A percentile compares a stretch with the other conserved stretches of the same genome.
These are phyloP conservation scores for Aphelinus certus DNA, from an alignment of 1,140 invertebrate genomes.

Conservation along the genomic window DNA sequence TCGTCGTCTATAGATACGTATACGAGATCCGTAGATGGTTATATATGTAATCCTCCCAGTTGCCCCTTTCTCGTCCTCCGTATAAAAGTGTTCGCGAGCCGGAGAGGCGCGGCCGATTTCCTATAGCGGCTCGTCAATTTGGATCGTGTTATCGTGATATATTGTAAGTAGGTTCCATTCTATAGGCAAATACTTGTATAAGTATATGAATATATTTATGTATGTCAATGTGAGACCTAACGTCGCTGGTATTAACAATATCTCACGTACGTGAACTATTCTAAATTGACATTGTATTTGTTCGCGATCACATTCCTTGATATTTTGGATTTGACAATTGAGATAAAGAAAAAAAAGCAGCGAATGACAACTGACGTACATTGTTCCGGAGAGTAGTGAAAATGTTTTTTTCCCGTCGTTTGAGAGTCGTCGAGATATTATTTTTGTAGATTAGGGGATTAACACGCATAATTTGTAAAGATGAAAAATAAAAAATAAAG, in stretches of 20 bases:
- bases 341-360: too few species aligned
- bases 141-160: not conserved
- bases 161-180: slow-evolving; percentile 11
- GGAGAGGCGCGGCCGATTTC: too few species aligned
- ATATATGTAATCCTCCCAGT: too few species aligned
- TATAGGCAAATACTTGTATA: slow-evolving; percentile 1
- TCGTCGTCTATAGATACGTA: too few species aligned
- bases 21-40: too few species aligned
- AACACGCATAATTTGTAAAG: not conserved
- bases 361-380: not conserved
- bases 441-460: not conserved
- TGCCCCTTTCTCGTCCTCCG: too few species aligned
- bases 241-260: too few species aligned
- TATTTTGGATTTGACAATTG: not conserved
- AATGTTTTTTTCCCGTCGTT: not conserved
- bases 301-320: slow-evolving; percentile 20
- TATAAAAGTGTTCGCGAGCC: too few species aligned
- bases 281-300: not conserved
- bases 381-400: not conserved
- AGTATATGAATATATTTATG: not conserved
- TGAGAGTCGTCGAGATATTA: not conserved
- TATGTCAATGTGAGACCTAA: too few species aligned
- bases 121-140: too few species aligned
- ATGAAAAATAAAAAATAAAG: not conserved
- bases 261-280: not conserved